Base-by-base conservation (phyloP, 2,113 vertebrate genomes). In the Malurus elegans region DNA sequence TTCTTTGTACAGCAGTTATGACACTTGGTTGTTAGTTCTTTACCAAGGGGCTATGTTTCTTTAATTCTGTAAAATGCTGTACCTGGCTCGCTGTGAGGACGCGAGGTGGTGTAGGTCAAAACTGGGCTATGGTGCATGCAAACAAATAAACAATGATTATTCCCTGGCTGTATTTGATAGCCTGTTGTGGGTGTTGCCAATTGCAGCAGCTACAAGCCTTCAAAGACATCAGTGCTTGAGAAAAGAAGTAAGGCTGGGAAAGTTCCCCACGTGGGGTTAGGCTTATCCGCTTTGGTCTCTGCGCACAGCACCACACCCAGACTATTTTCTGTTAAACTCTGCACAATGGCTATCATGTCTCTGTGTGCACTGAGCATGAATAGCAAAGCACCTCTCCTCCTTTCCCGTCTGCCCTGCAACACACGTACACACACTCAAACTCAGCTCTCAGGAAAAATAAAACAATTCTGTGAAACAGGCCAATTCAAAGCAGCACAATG, bases 401-500 rank as follows among this genome's bases (percentile, higher is more conserved):
- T 45, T 67, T 90, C 64, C 86, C 21, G 19, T 25, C 51, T 66
- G 47, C 31, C 57, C 42, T 65, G 78, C 65, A 64, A 36, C 54
- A 97, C 93, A 91, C 51, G 73, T 93, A 94, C 80, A 65, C 87
- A 96, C 51, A 54, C 38, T 45, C 62, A 24, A 42, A 82, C 19
- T 58, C 8, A 4, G 50, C 26, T 44, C 54, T 61, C 93, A 97
- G 95, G 86, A 97, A 97, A 96, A 95, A 17, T 86, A 80, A 80
- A 96, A 96, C 84, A 90, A 91, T 96, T 94, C 93, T 95, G 92
- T 97, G 92, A 97, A 96, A 96, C 70, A 96, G 88, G 83, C 34
- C 92, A 91, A 94, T 96, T 96, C 88, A 95, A 67, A 95, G 36
- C 15, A 89, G 87, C 84, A 97, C 96, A 98, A 97, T 97, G 92